Conservation (phyloP, 2,113 vertebrate species). For the Tragelaphus imberbis region DNA sequence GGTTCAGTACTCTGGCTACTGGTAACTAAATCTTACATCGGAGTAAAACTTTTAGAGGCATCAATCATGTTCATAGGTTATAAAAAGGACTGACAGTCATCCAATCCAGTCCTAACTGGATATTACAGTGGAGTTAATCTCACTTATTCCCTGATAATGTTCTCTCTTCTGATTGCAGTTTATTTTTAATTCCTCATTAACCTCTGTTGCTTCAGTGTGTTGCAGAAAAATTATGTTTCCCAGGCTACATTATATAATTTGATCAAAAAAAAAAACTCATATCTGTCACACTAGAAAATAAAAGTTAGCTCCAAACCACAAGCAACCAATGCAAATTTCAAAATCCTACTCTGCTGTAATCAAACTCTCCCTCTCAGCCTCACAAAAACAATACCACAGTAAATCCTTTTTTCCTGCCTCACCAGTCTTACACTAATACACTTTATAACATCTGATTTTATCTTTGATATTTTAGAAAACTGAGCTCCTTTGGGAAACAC, state of each 20-base stretch:
- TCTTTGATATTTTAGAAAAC: background rate
- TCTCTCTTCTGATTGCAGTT: slow-evolving; percentile 9
- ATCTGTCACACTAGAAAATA: slow-evolving; percentile 14
- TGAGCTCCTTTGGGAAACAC: background rate
- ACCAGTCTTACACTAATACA: background rate
- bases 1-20: background rate
- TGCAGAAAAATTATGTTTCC: background rate
- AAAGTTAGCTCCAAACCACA: background rate
- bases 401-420: background rate
- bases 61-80: background rate
- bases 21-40: background rate
- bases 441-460: background rate
- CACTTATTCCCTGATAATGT: background rate
- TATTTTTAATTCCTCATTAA: slow-evolving; percentile 54
- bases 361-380: background rate
- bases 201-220: background rate
- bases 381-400: background rate
- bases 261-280: background rate
- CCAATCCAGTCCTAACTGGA: background rate
- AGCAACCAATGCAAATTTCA: background rate
- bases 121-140: background rate
- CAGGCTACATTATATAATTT: background rate
- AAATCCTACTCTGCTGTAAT: background rate
- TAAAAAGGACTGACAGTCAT: background rate
- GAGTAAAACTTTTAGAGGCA: background rate